Conservation (phyloP, 2,888 invertebrate genomes). For the Ametastegia equiseti region DNA sequence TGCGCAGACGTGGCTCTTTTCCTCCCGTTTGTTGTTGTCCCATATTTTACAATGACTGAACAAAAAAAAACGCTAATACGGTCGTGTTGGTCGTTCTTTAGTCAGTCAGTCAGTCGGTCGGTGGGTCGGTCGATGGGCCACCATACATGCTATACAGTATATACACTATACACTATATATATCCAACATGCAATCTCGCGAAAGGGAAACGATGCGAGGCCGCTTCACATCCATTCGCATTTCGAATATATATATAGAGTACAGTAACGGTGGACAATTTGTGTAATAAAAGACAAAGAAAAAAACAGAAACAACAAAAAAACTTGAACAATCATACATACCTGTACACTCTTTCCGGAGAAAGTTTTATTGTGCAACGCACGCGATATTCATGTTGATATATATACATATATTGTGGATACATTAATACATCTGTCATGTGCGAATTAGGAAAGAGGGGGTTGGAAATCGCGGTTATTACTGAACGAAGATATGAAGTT, state of each 20-base stretch:
- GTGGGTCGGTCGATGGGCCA: neutral
- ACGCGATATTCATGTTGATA: neutral
- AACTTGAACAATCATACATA: neutral
- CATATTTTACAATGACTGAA: no score
- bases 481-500: no score
- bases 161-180: no score
- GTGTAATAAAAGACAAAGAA: neutral
- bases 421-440: no score
- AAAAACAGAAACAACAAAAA: neutral
- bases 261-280: neutral
- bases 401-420: neutral
- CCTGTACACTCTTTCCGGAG: neutral
- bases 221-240: neutral
- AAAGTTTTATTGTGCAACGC: neutral
- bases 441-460: no score
- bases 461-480: no score
- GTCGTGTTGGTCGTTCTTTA: neutral
- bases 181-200: constrained; percentile 5
- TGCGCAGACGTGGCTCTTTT: no score
- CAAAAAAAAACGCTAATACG: neutral
- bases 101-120: constrained; percentile 27
- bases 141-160: no score
- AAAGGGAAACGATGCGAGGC: no score
- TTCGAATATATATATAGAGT: neutral
- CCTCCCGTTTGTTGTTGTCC: no score